Evolutionary conservation across 2,113 vertebrate genomes (phyloP).

Genomic region (Hyperopisus bebe): DNA sequence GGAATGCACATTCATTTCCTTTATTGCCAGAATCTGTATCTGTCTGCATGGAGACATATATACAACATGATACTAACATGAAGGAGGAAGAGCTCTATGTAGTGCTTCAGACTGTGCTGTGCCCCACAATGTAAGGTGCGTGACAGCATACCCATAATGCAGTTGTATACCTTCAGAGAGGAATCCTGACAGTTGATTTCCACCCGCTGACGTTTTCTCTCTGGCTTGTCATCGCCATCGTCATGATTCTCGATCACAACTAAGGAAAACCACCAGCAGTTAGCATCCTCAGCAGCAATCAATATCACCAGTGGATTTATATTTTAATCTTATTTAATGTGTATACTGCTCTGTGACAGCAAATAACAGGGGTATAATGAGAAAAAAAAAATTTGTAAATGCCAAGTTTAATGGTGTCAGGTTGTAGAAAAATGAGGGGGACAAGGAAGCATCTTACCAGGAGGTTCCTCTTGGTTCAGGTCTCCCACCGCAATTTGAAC

Average conservation of each 20-base stretch:
- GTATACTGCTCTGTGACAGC: background rate
- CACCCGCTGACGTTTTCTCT: conserved; percentile 79
- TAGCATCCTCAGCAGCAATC: background rate
- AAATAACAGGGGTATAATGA: background rate
- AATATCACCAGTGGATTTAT: background rate
- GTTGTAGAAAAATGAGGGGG: background rate
- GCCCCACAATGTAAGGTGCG: background rate
- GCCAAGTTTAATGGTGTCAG: background rate
- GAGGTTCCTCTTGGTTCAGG: conserved; percentile 72
- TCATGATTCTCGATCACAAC: conserved; percentile 84
- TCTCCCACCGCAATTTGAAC: conserved; percentile 96
- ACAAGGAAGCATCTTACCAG: conserved; percentile 58
- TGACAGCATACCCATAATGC: background rate
- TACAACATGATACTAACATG: background rate
- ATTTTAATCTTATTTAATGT: background rate
- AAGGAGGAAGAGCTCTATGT: background rate
- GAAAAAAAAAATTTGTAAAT: background rate
- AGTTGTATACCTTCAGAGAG: conserved; percentile 73
- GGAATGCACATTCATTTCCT: background rate
- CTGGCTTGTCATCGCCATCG: conserved; percentile 74
- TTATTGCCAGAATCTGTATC: background rate
- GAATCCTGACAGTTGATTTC: conserved; percentile 82
- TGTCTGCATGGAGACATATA: background rate
- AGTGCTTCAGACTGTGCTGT: background rate
- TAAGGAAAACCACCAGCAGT: conserved; percentile 46